These are phyloP conservation scores for Podiceps cristatus DNA, from an alignment of 2,113 vertebrate genomes.

Conservation along the genomic window DNA sequence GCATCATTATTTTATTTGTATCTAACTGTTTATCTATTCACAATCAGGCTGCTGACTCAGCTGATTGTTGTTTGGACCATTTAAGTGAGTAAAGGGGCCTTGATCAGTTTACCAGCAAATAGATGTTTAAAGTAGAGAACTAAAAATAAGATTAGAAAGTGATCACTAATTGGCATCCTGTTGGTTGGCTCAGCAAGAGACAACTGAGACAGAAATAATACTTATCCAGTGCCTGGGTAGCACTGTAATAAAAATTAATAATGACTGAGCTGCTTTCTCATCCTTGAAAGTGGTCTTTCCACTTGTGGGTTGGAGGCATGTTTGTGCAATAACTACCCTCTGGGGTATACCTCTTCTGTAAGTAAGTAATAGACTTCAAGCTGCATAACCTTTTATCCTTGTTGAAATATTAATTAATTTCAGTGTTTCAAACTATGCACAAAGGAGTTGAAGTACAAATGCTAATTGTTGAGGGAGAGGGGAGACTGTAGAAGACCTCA, in stretches of 20 bases:
- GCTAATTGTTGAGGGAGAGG: not conserved
- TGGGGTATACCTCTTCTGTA: not conserved
- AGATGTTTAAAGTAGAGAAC: not conserved
- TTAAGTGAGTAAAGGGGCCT: not conserved
- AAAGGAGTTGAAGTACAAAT: not conserved
- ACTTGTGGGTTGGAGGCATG: not conserved
- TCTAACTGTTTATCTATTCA: not conserved
- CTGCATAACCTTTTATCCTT: conserved; percentile 21
- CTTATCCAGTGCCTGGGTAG: not conserved
- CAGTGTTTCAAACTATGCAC: not conserved
- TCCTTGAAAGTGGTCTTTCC: not conserved
- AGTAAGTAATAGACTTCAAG: not conserved
- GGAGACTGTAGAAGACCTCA: not conserved
- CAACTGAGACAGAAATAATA: not conserved
- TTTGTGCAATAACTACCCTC: not conserved
- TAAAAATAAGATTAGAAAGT: conserved; percentile 3
- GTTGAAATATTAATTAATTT: conserved; percentile 34
- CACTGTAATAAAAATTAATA: not conserved
- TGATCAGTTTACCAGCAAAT: not conserved
- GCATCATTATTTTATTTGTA: not conserved
- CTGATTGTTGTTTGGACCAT: not conserved
- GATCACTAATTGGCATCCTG: conserved; percentile 44
- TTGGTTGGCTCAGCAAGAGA: not conserved
- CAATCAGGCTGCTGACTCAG: not conserved
- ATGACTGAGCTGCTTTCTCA: conserved; percentile 23